These are phyloP conservation scores for Myodes glareolus DNA, from an alignment of 2,113 vertebrate genomes.

Conservation along the genomic window DNA sequence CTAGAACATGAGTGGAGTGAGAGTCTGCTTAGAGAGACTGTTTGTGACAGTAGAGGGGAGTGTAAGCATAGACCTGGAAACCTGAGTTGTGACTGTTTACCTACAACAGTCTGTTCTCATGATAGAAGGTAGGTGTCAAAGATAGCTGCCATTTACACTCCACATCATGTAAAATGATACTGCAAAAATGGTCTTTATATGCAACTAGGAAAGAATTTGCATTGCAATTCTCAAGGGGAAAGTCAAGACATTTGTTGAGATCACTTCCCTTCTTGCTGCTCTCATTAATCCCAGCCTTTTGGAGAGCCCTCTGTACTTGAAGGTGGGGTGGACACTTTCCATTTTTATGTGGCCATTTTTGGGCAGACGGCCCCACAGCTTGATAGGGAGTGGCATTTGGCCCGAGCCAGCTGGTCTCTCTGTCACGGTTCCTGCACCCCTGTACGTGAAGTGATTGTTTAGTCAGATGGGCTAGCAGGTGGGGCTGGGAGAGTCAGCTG, in stretches of 20 bases:
- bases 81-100: not conserved
- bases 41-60: not conserved
- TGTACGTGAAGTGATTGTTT: slow-evolving; percentile 67
- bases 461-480: slow-evolving; percentile 81
- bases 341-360: slow-evolving; percentile 68
- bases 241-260: slow-evolving; percentile 16
- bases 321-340: slow-evolving; percentile 61
- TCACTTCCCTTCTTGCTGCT: not conserved
- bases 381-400: slow-evolving; percentile 82
- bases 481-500: slow-evolving; percentile 72
- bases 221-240: slow-evolving; percentile 51
- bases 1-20: not conserved
- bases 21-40: not conserved
- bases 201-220: not conserved
- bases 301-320: slow-evolving; percentile 57
- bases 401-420: slow-evolving; percentile 78
- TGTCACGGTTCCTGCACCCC: slow-evolving; percentile 82
- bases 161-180: not conserved
- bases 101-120: rapidly evolving
- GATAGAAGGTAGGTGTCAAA: not conserved
- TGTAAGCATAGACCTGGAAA: not conserved
- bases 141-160: not conserved
- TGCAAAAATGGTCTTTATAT: not conserved
- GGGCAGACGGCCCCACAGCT: slow-evolving; percentile 80
- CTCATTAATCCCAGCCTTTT: slow-evolving; percentile 60